Evolutionary conservation across 2,113 vertebrate species (phyloP).

Genomic region (Cheirogaleus medius): DNA sequence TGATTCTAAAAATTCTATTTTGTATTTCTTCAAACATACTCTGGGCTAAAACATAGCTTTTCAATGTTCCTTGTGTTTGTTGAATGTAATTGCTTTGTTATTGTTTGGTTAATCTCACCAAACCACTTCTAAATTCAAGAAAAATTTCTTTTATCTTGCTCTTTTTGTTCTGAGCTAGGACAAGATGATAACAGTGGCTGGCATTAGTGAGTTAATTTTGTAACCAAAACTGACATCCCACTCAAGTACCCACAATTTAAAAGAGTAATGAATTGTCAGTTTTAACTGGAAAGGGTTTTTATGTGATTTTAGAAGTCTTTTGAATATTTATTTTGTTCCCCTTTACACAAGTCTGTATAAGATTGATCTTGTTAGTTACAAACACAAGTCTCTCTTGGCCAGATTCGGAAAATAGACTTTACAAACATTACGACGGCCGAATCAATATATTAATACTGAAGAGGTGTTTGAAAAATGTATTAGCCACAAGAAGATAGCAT

Average conservation of each 20-base stretch:
- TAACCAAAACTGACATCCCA: conserved; percentile 68
- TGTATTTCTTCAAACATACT: not conserved
- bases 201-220: conserved; percentile 77
- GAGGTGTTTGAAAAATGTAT: conserved; percentile 82
- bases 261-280: conserved; percentile 82
- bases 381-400: conserved; percentile 81
- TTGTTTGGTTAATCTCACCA: not conserved
- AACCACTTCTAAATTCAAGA: conserved; percentile 3
- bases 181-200: conserved; percentile 69
- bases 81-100: not conserved
- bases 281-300: conserved; percentile 81
- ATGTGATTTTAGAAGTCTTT: conserved; percentile 80
- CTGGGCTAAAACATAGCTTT: not conserved
- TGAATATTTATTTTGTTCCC: conserved; percentile 85
- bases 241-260: conserved; percentile 74
- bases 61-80: not conserved
- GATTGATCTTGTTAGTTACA: conserved; percentile 85
- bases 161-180: conserved; percentile 39
- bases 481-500: conserved; percentile 79
- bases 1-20: not conserved
- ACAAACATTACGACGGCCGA: conserved; percentile 81
- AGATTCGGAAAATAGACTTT: conserved; percentile 83
- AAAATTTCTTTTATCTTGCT: not conserved
- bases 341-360: conserved; percentile 84
- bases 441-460: conserved; percentile 87